Conservation (phyloP, 1,140 invertebrate genomes). For the Trypoxylus dichotomus region DNA sequence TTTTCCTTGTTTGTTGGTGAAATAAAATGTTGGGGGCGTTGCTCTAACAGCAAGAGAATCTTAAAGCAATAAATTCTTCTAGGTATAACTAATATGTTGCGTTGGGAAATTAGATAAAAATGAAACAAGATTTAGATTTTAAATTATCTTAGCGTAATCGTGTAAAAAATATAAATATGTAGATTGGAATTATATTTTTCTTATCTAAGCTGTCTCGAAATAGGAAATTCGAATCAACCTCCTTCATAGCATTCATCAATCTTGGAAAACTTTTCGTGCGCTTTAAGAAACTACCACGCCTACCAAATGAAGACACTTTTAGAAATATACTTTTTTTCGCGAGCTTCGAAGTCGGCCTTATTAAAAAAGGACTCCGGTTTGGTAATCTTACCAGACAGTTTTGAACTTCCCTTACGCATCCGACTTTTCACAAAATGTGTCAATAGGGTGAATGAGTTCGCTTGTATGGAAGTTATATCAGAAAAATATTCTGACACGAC, state of each 20-base stretch:
- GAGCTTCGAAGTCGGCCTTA: neutral
- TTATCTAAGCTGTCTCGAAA: neutral
- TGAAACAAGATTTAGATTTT: neutral
- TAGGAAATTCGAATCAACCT: neutral
- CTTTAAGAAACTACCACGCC: neutral
- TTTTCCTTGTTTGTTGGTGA: neutral
- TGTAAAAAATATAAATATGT: neutral
- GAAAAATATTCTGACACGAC: slow-evolving; percentile 23
- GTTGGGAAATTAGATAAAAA: neutral
- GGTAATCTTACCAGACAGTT: neutral
- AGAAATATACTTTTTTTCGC: neutral
- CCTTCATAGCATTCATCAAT: slow-evolving; percentile 2
- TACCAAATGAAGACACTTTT: neutral
- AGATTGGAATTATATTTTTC: neutral
- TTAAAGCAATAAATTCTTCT: neutral
- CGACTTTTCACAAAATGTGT: slow-evolving; percentile 13
- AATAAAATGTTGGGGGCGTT: neutral
- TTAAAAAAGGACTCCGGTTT: slow-evolving; percentile 1
- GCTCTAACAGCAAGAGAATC: neutral
- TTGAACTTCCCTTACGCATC: slow-evolving; percentile 7
- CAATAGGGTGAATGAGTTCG: neutral
- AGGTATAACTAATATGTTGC: neutral
- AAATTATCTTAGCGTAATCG: neutral
- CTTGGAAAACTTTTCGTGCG: neutral
- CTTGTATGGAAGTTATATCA: neutral